Evolutionary conservation across 2,888 invertebrate species (phyloP).

Genomic region (Hesperia comma): DNA sequence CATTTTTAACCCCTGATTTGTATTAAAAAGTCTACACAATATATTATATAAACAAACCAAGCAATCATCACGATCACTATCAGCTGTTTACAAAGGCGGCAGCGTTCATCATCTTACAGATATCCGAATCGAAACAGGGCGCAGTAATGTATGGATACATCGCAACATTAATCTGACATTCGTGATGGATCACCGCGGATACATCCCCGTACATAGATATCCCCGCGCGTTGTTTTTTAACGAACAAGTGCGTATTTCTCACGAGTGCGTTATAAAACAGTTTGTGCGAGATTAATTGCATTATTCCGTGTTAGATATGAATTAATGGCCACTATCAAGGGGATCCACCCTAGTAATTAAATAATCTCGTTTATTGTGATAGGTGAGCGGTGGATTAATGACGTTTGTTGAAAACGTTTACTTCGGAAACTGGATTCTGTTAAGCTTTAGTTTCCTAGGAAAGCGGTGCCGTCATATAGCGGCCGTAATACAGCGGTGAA

Average conservation of each 20-base stretch:
- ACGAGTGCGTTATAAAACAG: constrained; percentile 71
- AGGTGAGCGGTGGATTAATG: constrained; percentile 67
- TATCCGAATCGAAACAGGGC: constrained; percentile 37
- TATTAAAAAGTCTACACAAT: too few relatives aligned
- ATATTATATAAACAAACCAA: too few relatives aligned
- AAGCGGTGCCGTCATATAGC: too few relatives aligned
- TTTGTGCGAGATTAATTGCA: constrained; percentile 77
- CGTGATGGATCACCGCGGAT: constrained; percentile 70
- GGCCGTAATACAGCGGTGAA: too few relatives aligned
- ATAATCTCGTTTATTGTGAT: constrained; percentile 72
- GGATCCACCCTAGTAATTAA: constrained; percentile 75
- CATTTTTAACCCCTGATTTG: too few relatives aligned
- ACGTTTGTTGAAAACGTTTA: constrained; percentile 54
- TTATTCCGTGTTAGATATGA: constrained; percentile 79
- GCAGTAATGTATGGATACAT: constrained; percentile 62
- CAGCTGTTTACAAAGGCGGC: neutral
- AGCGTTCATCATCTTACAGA: constrained; percentile 7
- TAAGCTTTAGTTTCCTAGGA: too few relatives aligned
- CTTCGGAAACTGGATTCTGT: neutral
- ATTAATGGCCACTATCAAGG: constrained; percentile 71
- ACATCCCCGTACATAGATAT: constrained; percentile 47
- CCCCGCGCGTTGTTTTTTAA: constrained; percentile 65
- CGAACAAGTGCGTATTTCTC: constrained; percentile 75
- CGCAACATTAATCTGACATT: constrained; percentile 72
- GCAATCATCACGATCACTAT: neutral